Evolutionary conservation across 2,113 vertebrate species (phyloP), one percentile per base, ranked within the genome.

Genomic region (Microtus oregoni): DNA sequence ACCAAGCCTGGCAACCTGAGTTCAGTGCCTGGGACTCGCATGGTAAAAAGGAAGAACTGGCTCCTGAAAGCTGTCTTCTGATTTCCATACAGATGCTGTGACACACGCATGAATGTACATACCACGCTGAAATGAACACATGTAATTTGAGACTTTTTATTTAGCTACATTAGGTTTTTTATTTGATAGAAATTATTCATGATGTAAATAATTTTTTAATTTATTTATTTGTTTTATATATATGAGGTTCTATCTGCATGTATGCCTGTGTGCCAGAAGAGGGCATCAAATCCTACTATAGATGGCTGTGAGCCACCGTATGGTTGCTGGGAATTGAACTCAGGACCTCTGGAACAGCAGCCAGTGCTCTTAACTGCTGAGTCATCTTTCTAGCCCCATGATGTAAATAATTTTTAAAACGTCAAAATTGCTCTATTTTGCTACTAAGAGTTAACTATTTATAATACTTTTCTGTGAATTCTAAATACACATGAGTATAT

Each of bases 361-460:
- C 17, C 55, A 58, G 17, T 58, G 55, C 55, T 58, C 55, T 58
- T 58, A 58, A 58, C 55, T 58, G 55, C 17, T 58, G 55, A 58
- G 17, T 17, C 55, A 58, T 58, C 55, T 58, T 17, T 58, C 55
- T 3, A 58, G 55, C 17, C 17, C 55, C 17, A 91, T 20, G 61
- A 91, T 68, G 82, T 95, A 94, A 88, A 88, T 63, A 91, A 91
- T 86, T 82, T 7, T 7, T 89, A 89, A 86, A 92, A 91, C 90
- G 20, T 76, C 26, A 83, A 75, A 94, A 26, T 73, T 38, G 67
- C 24, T 52, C 32, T 41, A 78, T 75, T 77, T 47, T 89, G 26
- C 38, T 78, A 44, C 28, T 47, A 47, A 83, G 76, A 89, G 24
- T 93, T 96, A 90, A 77, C 52, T 93, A 61, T 75, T 83, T 70